Base-by-base conservation (phyloP, 2,113 vertebrate genomes). In the Passerina amoena region DNA sequence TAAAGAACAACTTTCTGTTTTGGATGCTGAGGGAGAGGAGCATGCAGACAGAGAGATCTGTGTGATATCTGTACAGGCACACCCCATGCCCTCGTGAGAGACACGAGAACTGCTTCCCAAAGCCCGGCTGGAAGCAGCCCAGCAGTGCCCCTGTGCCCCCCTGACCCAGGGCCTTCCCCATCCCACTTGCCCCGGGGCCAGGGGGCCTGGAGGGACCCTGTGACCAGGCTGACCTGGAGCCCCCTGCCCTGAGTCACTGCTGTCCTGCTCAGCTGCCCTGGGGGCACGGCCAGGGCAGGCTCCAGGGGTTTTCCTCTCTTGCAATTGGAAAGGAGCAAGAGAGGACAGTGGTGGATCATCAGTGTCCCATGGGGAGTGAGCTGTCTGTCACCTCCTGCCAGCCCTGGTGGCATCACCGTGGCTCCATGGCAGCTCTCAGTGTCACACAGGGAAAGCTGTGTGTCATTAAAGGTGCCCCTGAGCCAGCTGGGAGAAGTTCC, bases 181-280 rank as follows among this genome's bases (percentile, higher is more conserved):
- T 66, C 71, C 72, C 89, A 37, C 65, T 60, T 72, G 59, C 70
- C 60, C 82, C 0, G 0, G 59, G 75, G 64, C 23, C 64, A 13
- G 9, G 20, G 57, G 79, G 0, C 3, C 72, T 42, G 60, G 5
- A 2, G 9, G 61, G 25, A 76, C 64, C 89, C 78, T 7, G 2
- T 5, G 6, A 20, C 54, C 23, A 1, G 69, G 82, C 48, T 18
- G 40, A 25, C n/a, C 88, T 80, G 56, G n/a, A 14, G 54, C 35
- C 96, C 64, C 64, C 80, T 51, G 21, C 72, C 71, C 90, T 92
- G 96, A 96, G 93, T 94, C 96, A 86, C 72, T n/a, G 18, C 59
- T 30, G 85, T 75, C 17, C 80, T 81, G 75, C 94, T 60, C 93
- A 70, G 88, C 78, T 53, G 84, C 80, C 47, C 92, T 42, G 4